Base-by-base conservation (phyloP, 2,113 vertebrate genomes). In the Spilogale gracilis region DNA sequence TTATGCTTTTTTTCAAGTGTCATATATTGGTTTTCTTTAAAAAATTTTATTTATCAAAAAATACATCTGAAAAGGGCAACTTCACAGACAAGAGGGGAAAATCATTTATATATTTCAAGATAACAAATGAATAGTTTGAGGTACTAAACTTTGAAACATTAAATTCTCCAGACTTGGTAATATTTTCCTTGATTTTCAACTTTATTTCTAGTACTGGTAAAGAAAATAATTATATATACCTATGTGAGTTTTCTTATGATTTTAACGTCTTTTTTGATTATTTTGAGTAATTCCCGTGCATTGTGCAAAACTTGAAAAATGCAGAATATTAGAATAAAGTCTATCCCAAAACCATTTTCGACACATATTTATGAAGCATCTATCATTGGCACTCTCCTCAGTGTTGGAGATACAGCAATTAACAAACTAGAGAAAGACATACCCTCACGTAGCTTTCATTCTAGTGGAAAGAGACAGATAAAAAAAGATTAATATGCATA, bases 271-370 rank as follows among this genome's bases (percentile, higher is more conserved):
- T 71, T 81, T 81, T 92, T 63, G 0, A 52, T 79, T 88, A 79
- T 60, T 12, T 12, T 78, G 69, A 90, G 32, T 38, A 78, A 65
- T 96, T 93, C 14, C 10, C 79, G 4, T 2, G 10, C 38, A 61
- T 58, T 83, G 30, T 54, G n/a, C 20, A 90, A 86, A 92, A 89
- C 67, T 38, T 67, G 43, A 95, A 65, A 96, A 90, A 48, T 27
- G 67, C 8, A 69, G 38, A 79, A 73, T 74, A 82, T 54, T 81
- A 76, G 61, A 76, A 92, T 32, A 25, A 86, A 95, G 78, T 71
- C 6, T 52, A n/a, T n/a, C 25, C 18, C 71, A 11, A 56, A 73
- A 87, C 6, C 25, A 54, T 94, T 94, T 73, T 89, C 50, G 65
- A 67, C 9, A 82, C n/a, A 52, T 60, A 90, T 67, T 74, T 81